A percentile compares a stretch with the other conserved stretches of the same genome.
Evolutionary conservation across 1,140 invertebrate species (phyloP).

Genomic region (Bombus waltoni): DNA sequence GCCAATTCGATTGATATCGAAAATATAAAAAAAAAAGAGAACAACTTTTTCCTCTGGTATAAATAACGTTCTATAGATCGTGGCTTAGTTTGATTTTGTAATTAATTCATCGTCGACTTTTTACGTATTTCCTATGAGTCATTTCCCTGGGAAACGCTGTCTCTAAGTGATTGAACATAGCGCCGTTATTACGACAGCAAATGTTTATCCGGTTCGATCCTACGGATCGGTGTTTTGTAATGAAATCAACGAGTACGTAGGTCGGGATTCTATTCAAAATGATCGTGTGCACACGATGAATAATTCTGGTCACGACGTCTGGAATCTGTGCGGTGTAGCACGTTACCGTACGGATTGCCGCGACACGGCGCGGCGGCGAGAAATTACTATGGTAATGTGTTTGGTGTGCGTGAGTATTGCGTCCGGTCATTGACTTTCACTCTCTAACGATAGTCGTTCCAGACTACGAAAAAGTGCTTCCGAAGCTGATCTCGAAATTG

Average conservation of each 20-base stretch:
- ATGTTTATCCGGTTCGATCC: slow-evolving; percentile 37
- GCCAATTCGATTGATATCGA: too few relatives aligned
- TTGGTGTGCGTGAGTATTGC: slow-evolving; percentile 74
- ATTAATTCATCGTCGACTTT: slow-evolving; percentile 22
- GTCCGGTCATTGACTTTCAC: slow-evolving; percentile 70
- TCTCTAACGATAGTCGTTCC: slow-evolving; percentile 48
- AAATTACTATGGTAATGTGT: slow-evolving; percentile 71
- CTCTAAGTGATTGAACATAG: neutral
- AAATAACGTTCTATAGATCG: neutral
- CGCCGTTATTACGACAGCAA: slow-evolving; percentile 3
- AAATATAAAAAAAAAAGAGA: neutral
- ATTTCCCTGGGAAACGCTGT: slow-evolving; percentile 30
- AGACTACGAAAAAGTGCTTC: slow-evolving; percentile 22
- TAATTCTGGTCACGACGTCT: slow-evolving; percentile 39
- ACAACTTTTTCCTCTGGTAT: neutral
- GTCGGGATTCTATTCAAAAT: slow-evolving; percentile 39
- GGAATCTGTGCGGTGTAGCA: slow-evolving; percentile 44
- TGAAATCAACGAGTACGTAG: slow-evolving; percentile 43
- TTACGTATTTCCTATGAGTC: slow-evolving; percentile 37
- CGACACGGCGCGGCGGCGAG: slow-evolving; percentile 44
- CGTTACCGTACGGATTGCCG: slow-evolving; percentile 34
- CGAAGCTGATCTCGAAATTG: slow-evolving; percentile 34
- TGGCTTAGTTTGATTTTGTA: slow-evolving; percentile 13
- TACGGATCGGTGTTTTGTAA: slow-evolving; percentile 54
- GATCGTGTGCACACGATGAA: slow-evolving; percentile 43